These are phyloP conservation scores for Sisyra terminalis DNA, from an alignment of 2,888 invertebrate species.

Conservation along the genomic window DNA sequence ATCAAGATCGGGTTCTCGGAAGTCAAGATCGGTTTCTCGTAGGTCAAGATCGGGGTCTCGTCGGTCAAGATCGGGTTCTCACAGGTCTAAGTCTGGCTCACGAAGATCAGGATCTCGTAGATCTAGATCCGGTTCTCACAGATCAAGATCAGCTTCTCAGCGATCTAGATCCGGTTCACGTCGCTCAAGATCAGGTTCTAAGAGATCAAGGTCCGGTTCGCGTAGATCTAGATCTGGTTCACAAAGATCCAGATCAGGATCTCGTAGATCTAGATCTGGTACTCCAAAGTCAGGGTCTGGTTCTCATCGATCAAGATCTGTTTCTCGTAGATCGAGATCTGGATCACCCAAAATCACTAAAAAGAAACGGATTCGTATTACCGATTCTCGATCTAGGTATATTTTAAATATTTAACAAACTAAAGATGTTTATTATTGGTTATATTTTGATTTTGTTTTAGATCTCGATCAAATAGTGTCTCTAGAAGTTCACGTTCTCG, in stretches of 20 bases:
- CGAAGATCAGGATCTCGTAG: slow-evolving; percentile 12
- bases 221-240: slow-evolving; percentile 18
- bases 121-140: slow-evolving; percentile 15
- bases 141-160: slow-evolving; percentile 19
- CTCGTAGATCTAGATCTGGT: slow-evolving; percentile 13
- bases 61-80: slow-evolving; percentile 18
- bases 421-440: background rate
- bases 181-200: slow-evolving; percentile 18
- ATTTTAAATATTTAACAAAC: background rate
- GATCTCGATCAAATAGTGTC: background rate
- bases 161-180: slow-evolving; percentile 18
- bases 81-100: slow-evolving; percentile 12
- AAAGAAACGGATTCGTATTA: background rate
- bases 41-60: slow-evolving; percentile 18
- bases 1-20: slow-evolving; percentile 17
- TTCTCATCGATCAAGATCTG: slow-evolving; percentile 16
- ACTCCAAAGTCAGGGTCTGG: slow-evolving; percentile 13
- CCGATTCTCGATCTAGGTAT: background rate
- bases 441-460: background rate
- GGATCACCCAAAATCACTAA: too few species aligned
- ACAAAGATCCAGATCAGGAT: slow-evolving; percentile 17
- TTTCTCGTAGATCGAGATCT: slow-evolving; percentile 14
- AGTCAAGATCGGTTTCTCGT: slow-evolving; percentile 20
- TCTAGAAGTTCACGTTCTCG: slow-evolving; percentile 17
- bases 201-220: slow-evolving; percentile 13